Evolutionary conservation across 2,888 invertebrate genomes (phyloP), one percentile per base, ranked within the genome.

Genomic region (Odontocerum albicorne): DNA sequence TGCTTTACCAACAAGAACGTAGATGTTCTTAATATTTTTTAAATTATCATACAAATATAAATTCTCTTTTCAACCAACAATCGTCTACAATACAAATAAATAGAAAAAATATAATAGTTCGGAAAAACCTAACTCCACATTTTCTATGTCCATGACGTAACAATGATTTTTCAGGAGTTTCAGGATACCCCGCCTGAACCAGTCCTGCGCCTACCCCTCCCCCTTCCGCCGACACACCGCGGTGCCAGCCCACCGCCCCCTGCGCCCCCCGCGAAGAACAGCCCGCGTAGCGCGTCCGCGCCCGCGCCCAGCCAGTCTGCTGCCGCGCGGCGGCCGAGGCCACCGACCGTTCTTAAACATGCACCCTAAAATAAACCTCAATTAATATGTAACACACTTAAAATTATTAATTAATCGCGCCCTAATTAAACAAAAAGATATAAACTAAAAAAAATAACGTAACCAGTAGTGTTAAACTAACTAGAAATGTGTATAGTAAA

Each of bases 251-350:
- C 10, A 7, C 27, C 49, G 40, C 22, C 32, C 33, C 49, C 42
- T 31, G 21, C 15, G 16, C 22, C 27, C 6, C 32, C 44, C 13
- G 16, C 13, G 8, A 13, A 16, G 43, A 32, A 22, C 45, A 17
- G 45, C 36, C 33, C 51, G 33, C 46, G 19, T 39, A 19, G 21
- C 12, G 45, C 32, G 42, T 32, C 46, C 27, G 36, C 13, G 31
- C 44, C 22, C 46, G 54, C 36, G 16, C 40, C 49, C 35, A 27
- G 33, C 49, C 60, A 60, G 60, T 60, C 60, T 60, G 60, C 60
- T 57, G 60, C 60, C 60, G 60, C 60, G 55, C 57, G 60, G 60
- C 60, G 60, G 60, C 60, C 57, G 57, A 58, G 60, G 60, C 60
- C 60, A 57, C 60, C 55, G 57, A 60, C 60, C 57, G 52, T 53